Evolutionary conservation across 1,140 invertebrate species (phyloP).

Genomic region (Leptopilina clavipes): DNA sequence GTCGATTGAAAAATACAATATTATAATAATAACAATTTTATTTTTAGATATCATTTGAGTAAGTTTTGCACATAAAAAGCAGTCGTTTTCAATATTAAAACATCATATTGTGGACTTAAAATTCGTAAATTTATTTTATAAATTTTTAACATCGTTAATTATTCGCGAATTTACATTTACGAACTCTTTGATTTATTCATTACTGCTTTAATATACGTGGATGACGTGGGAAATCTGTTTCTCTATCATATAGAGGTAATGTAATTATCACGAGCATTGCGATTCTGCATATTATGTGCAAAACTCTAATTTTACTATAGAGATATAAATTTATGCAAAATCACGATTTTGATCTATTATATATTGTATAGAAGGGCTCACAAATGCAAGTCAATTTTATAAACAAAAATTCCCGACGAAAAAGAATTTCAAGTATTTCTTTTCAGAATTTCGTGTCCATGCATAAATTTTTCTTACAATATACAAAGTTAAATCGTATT

Average conservation of each 20-base stretch:
- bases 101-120: too few species aligned
- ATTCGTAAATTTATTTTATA: too few species aligned
- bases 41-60: constrained; percentile 28
- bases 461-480: background rate
- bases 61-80: background rate
- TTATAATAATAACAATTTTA: constrained; percentile 44
- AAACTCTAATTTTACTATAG: background rate
- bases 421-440: background rate
- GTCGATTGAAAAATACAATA: constrained; percentile 61
- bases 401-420: background rate
- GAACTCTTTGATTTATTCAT: constrained; percentile 1
- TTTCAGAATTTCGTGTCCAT: background rate
- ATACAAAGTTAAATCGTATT: background rate
- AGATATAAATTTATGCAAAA: background rate
- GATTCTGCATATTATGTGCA: background rate
- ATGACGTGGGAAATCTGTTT: constrained; percentile 10
- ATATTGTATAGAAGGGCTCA: too few species aligned
- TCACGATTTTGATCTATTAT: constrained; percentile 9
- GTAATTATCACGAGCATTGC: background rate
- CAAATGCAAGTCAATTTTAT: background rate
- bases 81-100: too few species aligned
- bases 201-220: background rate
- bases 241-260: background rate
- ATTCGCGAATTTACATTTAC: background rate
- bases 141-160: constrained; percentile 5